Conservation (phyloP, 2,797 vertebrate species). For the Notamacropus eugenii region DNA sequence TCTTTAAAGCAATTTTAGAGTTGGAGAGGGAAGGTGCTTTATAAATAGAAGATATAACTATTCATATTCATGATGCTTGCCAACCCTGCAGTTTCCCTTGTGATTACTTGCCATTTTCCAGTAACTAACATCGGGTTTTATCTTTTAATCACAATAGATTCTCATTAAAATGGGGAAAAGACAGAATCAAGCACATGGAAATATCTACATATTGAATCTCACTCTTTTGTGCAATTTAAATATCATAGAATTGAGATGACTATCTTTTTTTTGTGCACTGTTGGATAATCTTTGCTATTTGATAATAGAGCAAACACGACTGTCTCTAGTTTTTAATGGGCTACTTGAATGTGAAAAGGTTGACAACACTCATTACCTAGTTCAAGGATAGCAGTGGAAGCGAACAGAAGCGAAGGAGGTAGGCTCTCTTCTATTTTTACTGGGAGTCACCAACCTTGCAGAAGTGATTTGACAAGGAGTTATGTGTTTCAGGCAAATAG, state of each 20-base stretch:
- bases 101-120: slow-evolving; percentile 57
- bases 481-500: neutral
- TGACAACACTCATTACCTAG: slow-evolving; percentile 2
- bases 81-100: slow-evolving; percentile 11
- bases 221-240: slow-evolving; percentile 51
- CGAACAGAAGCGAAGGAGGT: neutral
- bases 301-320: slow-evolving; percentile 13
- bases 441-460: neutral
- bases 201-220: slow-evolving; percentile 22
- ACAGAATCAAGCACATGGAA: neutral
- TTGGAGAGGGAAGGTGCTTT: slow-evolving; percentile 37
- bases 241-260: slow-evolving; percentile 43
- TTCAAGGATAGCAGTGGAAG: neutral
- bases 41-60: slow-evolving; percentile 47
- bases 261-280: slow-evolving; percentile 28
- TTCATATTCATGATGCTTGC: slow-evolving; percentile 25
- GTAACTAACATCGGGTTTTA: slow-evolving; percentile 40
- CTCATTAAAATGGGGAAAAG: slow-evolving; percentile 42
- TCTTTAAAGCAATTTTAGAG: slow-evolving; percentile 30
- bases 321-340: slow-evolving; percentile 13
- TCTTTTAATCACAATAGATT: slow-evolving; percentile 31
- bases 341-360: slow-evolving; percentile 11
- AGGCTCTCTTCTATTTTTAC: neutral
- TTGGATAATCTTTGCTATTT: slow-evolving; percentile 33
- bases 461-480: neutral